Conservation (phyloP, 2,113 vertebrate species). For the Suricata suricatta region DNA sequence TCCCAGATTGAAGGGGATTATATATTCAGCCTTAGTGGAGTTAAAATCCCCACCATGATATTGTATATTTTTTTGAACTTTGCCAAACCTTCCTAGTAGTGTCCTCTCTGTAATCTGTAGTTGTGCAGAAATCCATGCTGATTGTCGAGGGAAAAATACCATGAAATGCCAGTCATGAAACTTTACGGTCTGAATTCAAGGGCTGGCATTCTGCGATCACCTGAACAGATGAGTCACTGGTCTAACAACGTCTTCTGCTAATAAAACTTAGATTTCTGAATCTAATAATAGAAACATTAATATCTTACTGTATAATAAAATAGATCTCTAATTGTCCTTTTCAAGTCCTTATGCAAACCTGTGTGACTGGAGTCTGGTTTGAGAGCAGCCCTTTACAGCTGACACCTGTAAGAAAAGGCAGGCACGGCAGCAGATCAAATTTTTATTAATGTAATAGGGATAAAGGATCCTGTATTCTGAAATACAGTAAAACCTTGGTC, state of each 20-base stretch:
- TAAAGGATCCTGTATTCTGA: background rate
- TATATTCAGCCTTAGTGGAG: background rate
- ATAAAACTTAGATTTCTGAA: conserved; percentile 14
- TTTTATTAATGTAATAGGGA: background rate
- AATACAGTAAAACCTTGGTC: background rate
- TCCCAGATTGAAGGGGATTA: background rate
- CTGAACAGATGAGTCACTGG: background rate
- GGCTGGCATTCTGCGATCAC: background rate
- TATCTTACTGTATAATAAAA: background rate
- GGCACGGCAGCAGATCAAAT: background rate
- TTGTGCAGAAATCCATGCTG: background rate
- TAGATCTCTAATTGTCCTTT: background rate
- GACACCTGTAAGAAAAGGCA: background rate
- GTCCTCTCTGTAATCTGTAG: background rate
- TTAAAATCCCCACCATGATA: background rate
- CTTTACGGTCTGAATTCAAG: background rate
- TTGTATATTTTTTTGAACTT: background rate
- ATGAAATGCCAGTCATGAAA: background rate
- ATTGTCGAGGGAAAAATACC: background rate
- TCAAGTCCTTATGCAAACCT: background rate
- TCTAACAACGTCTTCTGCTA: background rate
- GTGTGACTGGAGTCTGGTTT: background rate
- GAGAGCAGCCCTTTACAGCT: background rate
- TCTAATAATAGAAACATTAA: background rate
- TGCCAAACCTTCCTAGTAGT: background rate